Conservation (phyloP, 2,888 invertebrate genomes). For the Pterostichus madidus region DNA sequence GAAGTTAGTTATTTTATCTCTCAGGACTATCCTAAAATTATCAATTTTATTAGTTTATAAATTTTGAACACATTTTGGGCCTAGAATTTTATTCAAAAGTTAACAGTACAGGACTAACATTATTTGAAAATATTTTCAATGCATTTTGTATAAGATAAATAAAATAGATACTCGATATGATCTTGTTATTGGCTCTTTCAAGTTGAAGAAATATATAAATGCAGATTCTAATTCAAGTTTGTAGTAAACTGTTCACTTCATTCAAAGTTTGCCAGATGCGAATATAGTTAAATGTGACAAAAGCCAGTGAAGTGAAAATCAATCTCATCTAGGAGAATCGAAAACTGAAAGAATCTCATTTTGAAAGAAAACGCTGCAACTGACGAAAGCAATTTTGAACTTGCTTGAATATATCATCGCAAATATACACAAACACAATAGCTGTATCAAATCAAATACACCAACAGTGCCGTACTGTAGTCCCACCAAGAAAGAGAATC, state of each 20-base stretch:
- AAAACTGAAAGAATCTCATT: conserved; percentile 43
- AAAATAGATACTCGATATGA: no score
- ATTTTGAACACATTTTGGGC: no score
- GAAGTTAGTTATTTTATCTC: no score
- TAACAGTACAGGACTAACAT: no score
- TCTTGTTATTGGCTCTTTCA: no score
- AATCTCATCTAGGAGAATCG: conserved; percentile 43
- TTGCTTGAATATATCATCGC: conserved; percentile 45
- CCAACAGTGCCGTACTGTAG: background rate
- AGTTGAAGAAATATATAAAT: no score
- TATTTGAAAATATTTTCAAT: no score
- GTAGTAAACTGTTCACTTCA: conserved; percentile 4
- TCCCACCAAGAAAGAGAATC: background rate
- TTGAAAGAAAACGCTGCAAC: conserved; percentile 26
- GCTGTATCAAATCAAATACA: conserved; percentile 31
- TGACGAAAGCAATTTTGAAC: conserved; percentile 46
- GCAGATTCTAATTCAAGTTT: background rate
- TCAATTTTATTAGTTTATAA: no score
- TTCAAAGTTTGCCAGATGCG: background rate
- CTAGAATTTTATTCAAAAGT: no score
- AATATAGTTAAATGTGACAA: conserved; percentile 38
- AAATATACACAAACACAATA: conserved; percentile 47
- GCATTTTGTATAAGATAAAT: no score
- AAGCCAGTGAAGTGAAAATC: conserved; percentile 40
- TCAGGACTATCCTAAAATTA: no score